Base-by-base conservation (phyloP, 2,113 vertebrate species). In the Etheostoma spectabile region DNA sequence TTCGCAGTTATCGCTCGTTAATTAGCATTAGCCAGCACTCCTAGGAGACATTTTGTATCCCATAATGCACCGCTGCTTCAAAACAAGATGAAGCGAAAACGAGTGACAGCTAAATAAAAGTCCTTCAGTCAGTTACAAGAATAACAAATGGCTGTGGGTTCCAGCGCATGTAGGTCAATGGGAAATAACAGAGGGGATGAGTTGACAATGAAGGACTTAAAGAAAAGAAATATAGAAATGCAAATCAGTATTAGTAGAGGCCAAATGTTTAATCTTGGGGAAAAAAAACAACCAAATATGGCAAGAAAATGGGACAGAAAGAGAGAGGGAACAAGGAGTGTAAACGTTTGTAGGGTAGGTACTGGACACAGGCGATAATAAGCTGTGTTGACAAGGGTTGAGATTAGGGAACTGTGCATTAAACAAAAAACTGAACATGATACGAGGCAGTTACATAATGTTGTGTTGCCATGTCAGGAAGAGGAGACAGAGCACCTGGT, bases 11-110 rank as follows among this genome's bases (percentile, higher is more conserved):
- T 62, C 10, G 42, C 5, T 22, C 14, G 30, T 48, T 30, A 48
- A 24, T 38, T 86, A 60, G 86, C 86, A 64, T 19, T 77, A 85
- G 78, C 62, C 67, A 51, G 59, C 55, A 30, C 3, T 45, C 68
- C 38, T 21, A 0, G 83, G 59, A 65, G 89, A 64, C 93, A 94
- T 94, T 73, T 94, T 92, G 85, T 71, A 89, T 90, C 93, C 94
- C 94, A 89, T 71, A 45, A 91, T 93, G 92, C 93, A 93, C 56
- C 74, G 60, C 79, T 6, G 59, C 46, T 1, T 82, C 30, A 77
- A 74, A 82, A 90, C 72, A 80, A 14, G 42, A 15, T 30, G 76
- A 10, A 24, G 74, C 3, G 33, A 15, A 53, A 53, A 33, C 8
- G 1, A 2, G 56, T 2, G 18, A 12, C 38, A 21, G 53, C 1